Percentiles rank a stretch among this genome's conserved stretches.
These are phyloP conservation scores for Drosophila phalerata DNA, from an alignment of 2,888 invertebrate species.

Conservation along the genomic window DNA sequence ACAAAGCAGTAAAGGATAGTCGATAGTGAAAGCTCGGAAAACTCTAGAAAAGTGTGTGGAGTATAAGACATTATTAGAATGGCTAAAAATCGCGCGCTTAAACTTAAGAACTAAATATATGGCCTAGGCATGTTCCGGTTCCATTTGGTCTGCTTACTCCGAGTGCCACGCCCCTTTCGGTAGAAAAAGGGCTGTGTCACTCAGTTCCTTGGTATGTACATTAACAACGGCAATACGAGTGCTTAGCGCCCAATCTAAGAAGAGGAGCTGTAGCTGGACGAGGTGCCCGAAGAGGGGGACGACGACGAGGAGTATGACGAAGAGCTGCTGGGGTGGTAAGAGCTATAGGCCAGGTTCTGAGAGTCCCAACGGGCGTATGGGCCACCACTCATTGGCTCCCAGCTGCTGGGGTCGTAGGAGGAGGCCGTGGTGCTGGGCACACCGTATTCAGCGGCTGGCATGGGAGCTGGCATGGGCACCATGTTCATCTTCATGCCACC, in stretches of 20 bases:
- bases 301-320: constrained; percentile 86
- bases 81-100: constrained; percentile 72
- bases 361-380: constrained; percentile 93
- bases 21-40: constrained; percentile 28
- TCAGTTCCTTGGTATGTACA: constrained; percentile 68
- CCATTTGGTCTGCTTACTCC: constrained; percentile 70
- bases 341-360: constrained; percentile 90
- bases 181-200: constrained; percentile 20
- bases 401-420: constrained; percentile 89
- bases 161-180: constrained; percentile 45
- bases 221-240: constrained; percentile 52
- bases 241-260: constrained; percentile 60
- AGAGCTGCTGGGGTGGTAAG: constrained; percentile 90
- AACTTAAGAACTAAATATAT: constrained; percentile 67
- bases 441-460: constrained; percentile 89
- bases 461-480: constrained; percentile 87
- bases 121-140: constrained; percentile 73
- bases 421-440: constrained; percentile 90
- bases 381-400: constrained; percentile 90
- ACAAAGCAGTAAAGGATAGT: constrained; percentile 15
- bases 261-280: constrained; percentile 78
- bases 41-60: constrained; percentile 21
- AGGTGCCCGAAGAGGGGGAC: constrained; percentile 69
- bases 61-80: constrained; percentile 50
- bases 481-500: constrained; percentile 92